phyloP scores from a whole-genome alignment of 2,113 vertebrate genomes.

The Sylvilagus bachmani region DNA sequence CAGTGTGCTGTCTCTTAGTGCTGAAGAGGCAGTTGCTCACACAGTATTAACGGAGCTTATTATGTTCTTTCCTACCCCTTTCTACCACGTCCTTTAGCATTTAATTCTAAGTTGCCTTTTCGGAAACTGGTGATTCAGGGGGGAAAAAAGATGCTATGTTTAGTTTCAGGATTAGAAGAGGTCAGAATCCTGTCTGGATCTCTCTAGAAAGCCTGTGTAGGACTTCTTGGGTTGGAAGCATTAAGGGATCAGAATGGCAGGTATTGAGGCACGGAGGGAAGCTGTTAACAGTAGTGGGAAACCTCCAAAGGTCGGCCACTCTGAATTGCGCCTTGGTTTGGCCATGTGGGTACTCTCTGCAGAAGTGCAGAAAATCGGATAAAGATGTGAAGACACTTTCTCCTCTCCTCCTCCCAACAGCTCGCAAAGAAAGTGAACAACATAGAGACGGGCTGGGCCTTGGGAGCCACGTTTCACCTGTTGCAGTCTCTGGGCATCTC shows the following conservation, averaged over 20 bases:
- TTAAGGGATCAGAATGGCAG: neutral
- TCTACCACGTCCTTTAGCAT: neutral
- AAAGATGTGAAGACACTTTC: constrained; percentile 45
- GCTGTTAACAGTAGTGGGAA: neutral
- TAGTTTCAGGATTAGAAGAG: constrained; percentile 16
- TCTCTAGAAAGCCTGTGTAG: neutral
- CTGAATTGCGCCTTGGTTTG: neutral
- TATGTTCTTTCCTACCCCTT: neutral
- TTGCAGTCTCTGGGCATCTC: constrained; percentile 93
- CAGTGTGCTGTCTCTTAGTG: neutral
- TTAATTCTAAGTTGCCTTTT: neutral
- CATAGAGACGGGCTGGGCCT: constrained; percentile 97
- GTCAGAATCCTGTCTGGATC: neutral
- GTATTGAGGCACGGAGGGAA: neutral
- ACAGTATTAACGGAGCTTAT: neutral
- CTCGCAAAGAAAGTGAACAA: constrained; percentile 98
- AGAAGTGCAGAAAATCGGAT: constrained; percentile 34
- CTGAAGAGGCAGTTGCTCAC: neutral
- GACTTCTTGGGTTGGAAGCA: neutral
- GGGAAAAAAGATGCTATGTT: neutral
- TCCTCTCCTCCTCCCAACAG: constrained; percentile 85
- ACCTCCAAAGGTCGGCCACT: neutral
- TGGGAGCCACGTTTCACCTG: constrained; percentile 97
- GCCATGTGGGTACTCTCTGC: neutral
- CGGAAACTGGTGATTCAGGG: neutral